Evolutionary conservation across 2,113 vertebrate species (phyloP).

Genomic region (Romanogobio albipinnatus): DNA sequence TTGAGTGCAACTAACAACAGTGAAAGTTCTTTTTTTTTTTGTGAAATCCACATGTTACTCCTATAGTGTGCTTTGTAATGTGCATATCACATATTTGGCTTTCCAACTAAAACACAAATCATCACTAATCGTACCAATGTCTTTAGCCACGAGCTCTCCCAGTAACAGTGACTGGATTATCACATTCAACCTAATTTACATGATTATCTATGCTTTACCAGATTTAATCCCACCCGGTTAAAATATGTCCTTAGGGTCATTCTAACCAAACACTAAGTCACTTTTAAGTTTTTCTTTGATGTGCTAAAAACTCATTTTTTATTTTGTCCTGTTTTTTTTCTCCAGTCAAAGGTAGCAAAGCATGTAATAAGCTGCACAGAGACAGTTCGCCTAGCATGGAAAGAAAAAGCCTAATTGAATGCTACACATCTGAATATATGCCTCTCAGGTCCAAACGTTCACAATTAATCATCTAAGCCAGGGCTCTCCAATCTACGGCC

Average conservation of each 20-base stretch:
- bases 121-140: background rate
- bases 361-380: background rate
- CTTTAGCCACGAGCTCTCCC: background rate
- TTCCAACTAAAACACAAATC: background rate
- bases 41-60: background rate
- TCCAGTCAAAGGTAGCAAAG: constrained; percentile 4
- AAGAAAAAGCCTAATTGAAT: constrained; percentile 15
- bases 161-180: background rate
- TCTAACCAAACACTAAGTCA: background rate
- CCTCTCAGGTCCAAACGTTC: background rate
- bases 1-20: no score
- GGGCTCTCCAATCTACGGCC: no score
- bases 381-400: background rate
- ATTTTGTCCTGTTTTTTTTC: background rate
- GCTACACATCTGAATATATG: constrained; percentile 16
- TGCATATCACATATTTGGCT: constrained; percentile 15
- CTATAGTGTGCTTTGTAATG: constrained; percentile 4
- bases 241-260: constrained; percentile 28
- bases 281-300: constrained; percentile 35
- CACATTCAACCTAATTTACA: constrained; percentile 16
- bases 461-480: constrained; percentile 4
- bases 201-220: constrained; percentile 4
- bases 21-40: no score
- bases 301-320: constrained; percentile 8
- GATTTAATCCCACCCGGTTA: background rate